A percentile compares a stretch with the other conserved stretches of the same genome.
These are phyloP conservation scores for Drosophila aff. DNA, from an alignment of 1,140 invertebrate species.

Conservation along the genomic window DNA sequence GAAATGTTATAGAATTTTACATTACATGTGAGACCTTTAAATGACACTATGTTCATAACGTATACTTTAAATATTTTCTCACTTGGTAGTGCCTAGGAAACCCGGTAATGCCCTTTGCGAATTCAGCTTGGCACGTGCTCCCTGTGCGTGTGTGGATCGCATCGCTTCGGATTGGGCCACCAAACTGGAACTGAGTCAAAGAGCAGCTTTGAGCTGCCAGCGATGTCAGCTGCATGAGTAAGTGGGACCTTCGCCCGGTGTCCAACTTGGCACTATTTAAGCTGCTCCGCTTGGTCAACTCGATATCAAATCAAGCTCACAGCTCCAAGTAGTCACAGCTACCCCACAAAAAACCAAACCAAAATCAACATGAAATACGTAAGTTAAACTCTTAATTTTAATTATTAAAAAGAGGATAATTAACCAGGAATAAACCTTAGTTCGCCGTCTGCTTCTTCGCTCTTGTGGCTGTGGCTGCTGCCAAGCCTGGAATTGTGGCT, in stretches of 20 bases:
- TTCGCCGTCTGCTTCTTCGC: constrained; percentile 81
- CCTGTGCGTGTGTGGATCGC: constrained; percentile 30
- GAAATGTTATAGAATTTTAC: background rate
- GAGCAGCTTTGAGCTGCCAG: constrained; percentile 33
- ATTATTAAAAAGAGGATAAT: background rate
- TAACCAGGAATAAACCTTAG: constrained; percentile 28
- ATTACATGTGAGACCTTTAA: background rate
- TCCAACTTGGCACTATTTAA: constrained; percentile 51
- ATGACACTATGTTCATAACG: too few species aligned
- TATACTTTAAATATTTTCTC: background rate
- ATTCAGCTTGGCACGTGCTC: constrained; percentile 58
- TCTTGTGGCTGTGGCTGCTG: constrained; percentile 72
- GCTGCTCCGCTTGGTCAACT: constrained; percentile 7
- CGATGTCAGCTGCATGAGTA: constrained; percentile 68
- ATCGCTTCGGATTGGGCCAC: constrained; percentile 46
- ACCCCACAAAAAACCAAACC: constrained; percentile 19
- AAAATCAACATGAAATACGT: constrained; percentile 81
- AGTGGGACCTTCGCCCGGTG: constrained; percentile 58
- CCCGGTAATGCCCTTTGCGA: constrained; percentile 37
- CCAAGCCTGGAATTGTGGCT: constrained; percentile 74
- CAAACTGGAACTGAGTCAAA: constrained; percentile 39
- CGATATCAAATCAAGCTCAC: constrained; percentile 67
- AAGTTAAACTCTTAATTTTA: background rate
- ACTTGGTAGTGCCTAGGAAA: constrained; percentile 8
- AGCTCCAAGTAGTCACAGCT: constrained; percentile 63